Percentiles rank a stretch among this genome's conserved stretches.
phyloP scores from a whole-genome alignment of 23 tunicate species.

The Styela plicata region DNA sequence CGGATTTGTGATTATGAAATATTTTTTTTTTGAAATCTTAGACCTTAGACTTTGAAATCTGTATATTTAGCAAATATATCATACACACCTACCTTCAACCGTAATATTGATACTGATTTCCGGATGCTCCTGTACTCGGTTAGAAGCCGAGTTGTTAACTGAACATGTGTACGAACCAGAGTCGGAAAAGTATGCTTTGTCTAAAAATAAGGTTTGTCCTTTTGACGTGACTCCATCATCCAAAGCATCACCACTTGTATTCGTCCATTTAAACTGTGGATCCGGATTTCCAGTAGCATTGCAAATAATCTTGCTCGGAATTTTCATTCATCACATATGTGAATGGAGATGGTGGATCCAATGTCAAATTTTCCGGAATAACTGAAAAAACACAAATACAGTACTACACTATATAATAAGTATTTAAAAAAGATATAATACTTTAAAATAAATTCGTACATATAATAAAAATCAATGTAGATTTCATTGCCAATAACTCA shows the following conservation, averaged over 20 bases:
- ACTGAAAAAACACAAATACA: background rate
- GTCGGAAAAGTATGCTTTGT: slow-evolving; percentile 14
- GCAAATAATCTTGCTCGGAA: background rate
- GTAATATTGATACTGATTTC: background rate
- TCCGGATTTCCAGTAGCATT: slow-evolving; percentile 1
- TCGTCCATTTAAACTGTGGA: background rate
- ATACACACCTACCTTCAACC: background rate
- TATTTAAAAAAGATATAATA: too few relatives aligned
- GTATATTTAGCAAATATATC: background rate
- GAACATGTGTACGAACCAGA: slow-evolving; percentile 2
- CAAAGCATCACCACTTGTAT: background rate
- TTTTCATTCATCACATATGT: background rate
- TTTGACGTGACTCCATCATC: background rate
- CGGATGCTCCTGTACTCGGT: background rate
- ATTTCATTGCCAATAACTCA: too few relatives aligned
- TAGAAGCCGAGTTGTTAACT: background rate
- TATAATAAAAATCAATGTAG: too few relatives aligned
- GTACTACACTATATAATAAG: too few relatives aligned
- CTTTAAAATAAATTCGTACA: too few relatives aligned
- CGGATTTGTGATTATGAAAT: too few relatives aligned
- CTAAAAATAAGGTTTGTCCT: background rate
- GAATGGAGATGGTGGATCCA: background rate
- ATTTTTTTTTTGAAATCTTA: too few relatives aligned
- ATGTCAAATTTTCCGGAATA: background rate
- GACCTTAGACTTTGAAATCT: background rate